Evolutionary conservation across 2,113 vertebrate species (phyloP), one percentile per base, ranked within the genome.

Genomic region (Pitta sordida): DNA sequence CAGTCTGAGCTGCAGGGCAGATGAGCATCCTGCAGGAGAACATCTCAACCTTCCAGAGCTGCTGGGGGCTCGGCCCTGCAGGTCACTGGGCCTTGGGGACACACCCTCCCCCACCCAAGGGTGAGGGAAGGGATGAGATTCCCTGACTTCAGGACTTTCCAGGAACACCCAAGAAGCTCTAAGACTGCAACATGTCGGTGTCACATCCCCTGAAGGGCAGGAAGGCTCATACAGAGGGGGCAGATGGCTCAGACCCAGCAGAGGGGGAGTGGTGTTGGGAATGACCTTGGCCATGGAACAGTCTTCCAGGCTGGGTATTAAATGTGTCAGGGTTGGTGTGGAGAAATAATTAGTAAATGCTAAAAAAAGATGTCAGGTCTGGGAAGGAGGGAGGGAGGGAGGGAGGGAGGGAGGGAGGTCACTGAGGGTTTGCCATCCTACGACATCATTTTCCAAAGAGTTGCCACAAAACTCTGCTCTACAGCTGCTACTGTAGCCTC

Each of bases 261-360:
- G 58, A 41, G 0, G 3, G n/a, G 19, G 13, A 65, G 8, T 0
- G 55, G 34, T 48, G 17, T 6, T 34, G 62, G 18, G 3, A 5
- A 7, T 34, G 26, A 29, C 10, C 23, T 15, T 16, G 13, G 34
- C 36, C 36, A 23, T 36, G 15, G 63, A 60, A 82, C 24, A 29
- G 34, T 44, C 52, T 41, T 41, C 43, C 36, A 39, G 24, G 49
- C 60, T 63, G 48, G 21, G 19, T 18, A 77, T 13, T n/a, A 56
- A 41, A 29, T 7, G 17, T 4, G 26, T 18, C 48, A 79, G 32
- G 39, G 2, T 36, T 15, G 0, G 0, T 49, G n/a, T 56, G 36
- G 36, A 20, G 49, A 56, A 65, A 44, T 12, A 52, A n/a, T 12
- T 41, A 67, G 62, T 46, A 67, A 90, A 77, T 8, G 20, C 24